Percentiles rank a stretch among this genome's conserved stretches.
These are phyloP conservation scores for Medauroidea extradentata DNA, from an alignment of 1,140 invertebrate genomes.

Conservation along the genomic window DNA sequence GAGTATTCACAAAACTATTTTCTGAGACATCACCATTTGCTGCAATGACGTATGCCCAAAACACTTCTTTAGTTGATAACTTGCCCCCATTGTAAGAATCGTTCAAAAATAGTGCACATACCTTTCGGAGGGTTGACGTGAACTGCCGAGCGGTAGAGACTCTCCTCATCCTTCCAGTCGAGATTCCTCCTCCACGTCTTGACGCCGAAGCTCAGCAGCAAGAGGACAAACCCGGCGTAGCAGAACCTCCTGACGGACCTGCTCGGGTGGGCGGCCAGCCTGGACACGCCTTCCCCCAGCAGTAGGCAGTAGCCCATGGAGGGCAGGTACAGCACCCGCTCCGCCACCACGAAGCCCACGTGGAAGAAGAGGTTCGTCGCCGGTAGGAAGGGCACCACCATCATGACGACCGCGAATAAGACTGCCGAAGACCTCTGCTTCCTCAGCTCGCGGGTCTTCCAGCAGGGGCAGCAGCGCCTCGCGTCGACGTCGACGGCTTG, in stretches of 20 bases:
- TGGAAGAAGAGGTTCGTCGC: conserved; percentile 92
- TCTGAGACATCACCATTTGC: no score
- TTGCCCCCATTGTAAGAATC: no score
- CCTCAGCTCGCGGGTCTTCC: no score
- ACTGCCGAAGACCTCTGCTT: background rate
- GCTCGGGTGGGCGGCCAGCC: background rate
- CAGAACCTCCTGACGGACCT: no score
- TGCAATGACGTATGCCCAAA: no score
- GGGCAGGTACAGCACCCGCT: conserved; percentile 90
- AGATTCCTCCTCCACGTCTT: conserved; percentile 77
- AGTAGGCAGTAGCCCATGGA: conserved; percentile 93
- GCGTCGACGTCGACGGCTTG: no score
- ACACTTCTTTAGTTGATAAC: no score
- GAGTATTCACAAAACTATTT: no score
- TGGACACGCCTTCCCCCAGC: conserved; percentile 60
- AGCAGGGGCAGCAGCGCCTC: no score
- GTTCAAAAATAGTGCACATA: no score
- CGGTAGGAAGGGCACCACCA: conserved; percentile 87
- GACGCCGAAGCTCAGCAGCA: background rate
- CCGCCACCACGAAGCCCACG: conserved; percentile 95
- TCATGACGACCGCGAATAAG: background rate
- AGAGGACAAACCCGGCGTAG: no score
- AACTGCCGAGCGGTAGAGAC: conserved; percentile 85
- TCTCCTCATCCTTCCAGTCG: conserved; percentile 92
- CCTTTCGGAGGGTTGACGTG: conserved; percentile 96